Evolutionary conservation across 2,797 vertebrate species (phyloP).

Genomic region (Lacerta viridis): DNA sequence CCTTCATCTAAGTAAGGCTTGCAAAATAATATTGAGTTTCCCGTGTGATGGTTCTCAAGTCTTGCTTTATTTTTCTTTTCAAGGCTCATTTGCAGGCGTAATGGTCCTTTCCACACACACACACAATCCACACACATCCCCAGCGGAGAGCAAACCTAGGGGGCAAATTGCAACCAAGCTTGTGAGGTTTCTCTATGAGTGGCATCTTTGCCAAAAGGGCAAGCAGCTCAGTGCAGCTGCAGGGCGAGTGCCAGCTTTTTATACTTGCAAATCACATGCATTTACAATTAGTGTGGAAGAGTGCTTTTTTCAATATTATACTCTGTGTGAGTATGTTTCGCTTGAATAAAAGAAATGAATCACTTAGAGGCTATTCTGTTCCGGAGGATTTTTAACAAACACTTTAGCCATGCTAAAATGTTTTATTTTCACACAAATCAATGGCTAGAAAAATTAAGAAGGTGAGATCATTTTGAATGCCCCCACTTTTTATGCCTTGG

Average conservation of each 20-base stretch:
- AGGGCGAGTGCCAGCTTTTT: slow-evolving; percentile 41
- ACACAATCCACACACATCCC: not conserved
- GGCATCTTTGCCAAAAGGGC: slow-evolving; percentile 44
- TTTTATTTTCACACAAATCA: slow-evolving; percentile 28
- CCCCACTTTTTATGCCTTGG: not conserved
- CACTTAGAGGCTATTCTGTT: slow-evolving; percentile 41
- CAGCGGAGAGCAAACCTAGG: slow-evolving; percentile 38
- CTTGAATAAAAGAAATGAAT: slow-evolving; percentile 49
- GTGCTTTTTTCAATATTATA: slow-evolving; percentile 47
- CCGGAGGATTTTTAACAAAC: slow-evolving; percentile 12
- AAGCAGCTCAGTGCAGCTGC: slow-evolving; percentile 37
- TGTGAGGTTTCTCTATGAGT: slow-evolving; percentile 48
- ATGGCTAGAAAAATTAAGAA: slow-evolving; percentile 15
- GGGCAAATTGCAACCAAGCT: slow-evolving; percentile 39
- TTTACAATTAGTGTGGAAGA: slow-evolving; percentile 54
- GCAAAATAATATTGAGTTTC: slow-evolving; percentile 40
- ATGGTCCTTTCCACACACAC: not conserved
- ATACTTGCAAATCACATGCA: slow-evolving; percentile 49
- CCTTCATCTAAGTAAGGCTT: slow-evolving; percentile 21
- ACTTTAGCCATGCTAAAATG: slow-evolving; percentile 27
- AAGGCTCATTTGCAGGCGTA: slow-evolving; percentile 52
- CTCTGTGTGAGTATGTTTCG: slow-evolving; percentile 38
- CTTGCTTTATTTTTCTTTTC: slow-evolving; percentile 43
- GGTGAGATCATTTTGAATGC: slow-evolving; percentile 11
- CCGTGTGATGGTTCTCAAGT: slow-evolving; percentile 29